Percentiles rank a stretch among this genome's conserved stretches.
Conservation (phyloP, 2,797 vertebrate species). For the Serranus cabrilla region DNA sequence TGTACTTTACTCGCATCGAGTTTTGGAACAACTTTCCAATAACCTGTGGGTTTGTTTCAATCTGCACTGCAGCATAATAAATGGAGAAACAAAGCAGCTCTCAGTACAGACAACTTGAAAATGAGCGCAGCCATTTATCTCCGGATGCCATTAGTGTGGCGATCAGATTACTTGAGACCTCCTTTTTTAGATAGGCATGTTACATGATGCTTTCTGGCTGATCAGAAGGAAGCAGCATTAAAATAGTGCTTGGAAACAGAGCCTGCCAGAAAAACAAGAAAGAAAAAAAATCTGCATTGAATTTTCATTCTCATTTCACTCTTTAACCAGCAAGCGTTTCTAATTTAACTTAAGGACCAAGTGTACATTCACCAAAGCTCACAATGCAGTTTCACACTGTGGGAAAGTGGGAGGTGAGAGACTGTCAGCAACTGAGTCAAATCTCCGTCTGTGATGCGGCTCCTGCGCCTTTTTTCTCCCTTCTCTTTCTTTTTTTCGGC, state of each 20-base stretch:
- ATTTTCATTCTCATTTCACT: constrained; percentile 7
- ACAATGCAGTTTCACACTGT: constrained; percentile 49
- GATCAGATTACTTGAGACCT: constrained; percentile 62
- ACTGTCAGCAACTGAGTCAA: constrained; percentile 70
- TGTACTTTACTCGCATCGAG: constrained; percentile 17
- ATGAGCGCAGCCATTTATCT: constrained; percentile 51
- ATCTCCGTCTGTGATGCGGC: constrained; percentile 65
- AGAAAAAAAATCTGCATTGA: background rate
- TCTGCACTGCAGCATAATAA: constrained; percentile 19
- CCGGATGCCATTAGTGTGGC: constrained; percentile 37
- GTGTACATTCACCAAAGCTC: constrained; percentile 33
- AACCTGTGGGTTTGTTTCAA: constrained; percentile 18
- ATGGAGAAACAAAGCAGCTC: constrained; percentile 34
- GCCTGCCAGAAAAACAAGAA: constrained; percentile 2
- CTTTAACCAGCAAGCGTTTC: constrained; percentile 9
- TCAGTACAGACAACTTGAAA: constrained; percentile 42
- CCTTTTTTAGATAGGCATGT: constrained; percentile 48
- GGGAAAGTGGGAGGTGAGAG: constrained; percentile 76
- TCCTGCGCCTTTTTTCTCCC: constrained; percentile 17
- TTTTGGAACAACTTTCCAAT: constrained; percentile 1
- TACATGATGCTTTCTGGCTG: constrained; percentile 45
- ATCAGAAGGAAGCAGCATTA: constrained; percentile 27
- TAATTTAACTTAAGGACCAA: constrained; percentile 4
- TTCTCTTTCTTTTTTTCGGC: background rate
- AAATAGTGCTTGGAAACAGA: constrained; percentile 9